Evolutionary conservation across 2,113 vertebrate species (phyloP).

Genomic region (Hippocampus mohnikei): DNA sequence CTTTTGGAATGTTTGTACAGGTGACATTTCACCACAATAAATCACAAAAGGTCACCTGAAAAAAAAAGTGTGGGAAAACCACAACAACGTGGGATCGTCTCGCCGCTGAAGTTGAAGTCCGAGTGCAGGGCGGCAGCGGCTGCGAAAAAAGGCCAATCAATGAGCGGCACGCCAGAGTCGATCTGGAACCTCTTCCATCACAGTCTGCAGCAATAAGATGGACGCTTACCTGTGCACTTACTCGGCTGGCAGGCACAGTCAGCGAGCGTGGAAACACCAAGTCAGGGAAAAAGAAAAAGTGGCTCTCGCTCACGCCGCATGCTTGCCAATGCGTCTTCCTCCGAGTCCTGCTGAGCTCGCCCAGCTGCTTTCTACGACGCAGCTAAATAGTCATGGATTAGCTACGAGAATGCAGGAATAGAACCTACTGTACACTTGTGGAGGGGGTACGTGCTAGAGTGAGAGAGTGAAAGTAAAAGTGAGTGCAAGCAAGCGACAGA

Average conservation of each 20-base stretch:
- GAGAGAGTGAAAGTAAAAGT: too few relatives aligned
- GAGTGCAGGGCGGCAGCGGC: background rate
- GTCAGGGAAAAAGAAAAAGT: conserved; percentile 59
- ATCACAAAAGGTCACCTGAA: background rate
- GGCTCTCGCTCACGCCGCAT: conserved; percentile 39
- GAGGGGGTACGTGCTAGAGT: too few relatives aligned
- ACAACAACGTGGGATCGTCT: conserved; percentile 34
- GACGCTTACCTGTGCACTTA: conserved; percentile 68
- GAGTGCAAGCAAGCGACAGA: too few relatives aligned
- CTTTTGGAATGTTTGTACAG: background rate
- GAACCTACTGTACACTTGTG: background rate
- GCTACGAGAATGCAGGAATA: background rate
- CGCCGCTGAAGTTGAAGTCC: conserved; percentile 19
- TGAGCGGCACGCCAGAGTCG: conserved; percentile 47
- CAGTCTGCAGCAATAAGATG: conserved; percentile 56
- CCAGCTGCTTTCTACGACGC: conserved; percentile 1
- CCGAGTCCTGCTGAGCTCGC: conserved; percentile 35
- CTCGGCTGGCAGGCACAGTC: conserved; percentile 52
- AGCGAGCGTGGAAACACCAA: conserved; percentile 49
- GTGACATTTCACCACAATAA: background rate
- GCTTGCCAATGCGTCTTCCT: conserved; percentile 35
- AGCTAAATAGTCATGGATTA: conserved; percentile 3
- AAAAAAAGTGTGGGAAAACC: conserved; percentile 17
- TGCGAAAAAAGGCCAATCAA: conserved; percentile 27
- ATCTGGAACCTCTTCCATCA: conserved; percentile 61